phyloP scores from a whole-genome alignment of 2,113 vertebrate genomes.

The Corythornis madagascariensis region DNA sequence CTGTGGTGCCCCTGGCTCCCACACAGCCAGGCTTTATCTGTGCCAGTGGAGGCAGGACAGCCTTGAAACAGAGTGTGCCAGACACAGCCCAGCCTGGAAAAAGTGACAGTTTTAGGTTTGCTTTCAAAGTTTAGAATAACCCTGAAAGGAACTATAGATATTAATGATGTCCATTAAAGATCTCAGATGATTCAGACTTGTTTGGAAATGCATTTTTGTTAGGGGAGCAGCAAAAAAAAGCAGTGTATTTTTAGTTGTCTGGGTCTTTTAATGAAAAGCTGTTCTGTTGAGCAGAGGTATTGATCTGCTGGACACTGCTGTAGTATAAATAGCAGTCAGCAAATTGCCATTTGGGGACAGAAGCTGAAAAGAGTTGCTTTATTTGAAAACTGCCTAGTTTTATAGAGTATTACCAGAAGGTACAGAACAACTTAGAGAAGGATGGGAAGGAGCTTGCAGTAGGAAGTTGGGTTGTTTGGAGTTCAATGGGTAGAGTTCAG shows the following conservation, averaged over 20 bases:
- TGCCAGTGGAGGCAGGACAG: not conserved
- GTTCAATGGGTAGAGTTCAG: not conserved
- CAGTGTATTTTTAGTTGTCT: constrained; percentile 51
- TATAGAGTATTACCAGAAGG: not conserved
- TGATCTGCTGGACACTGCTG: not conserved
- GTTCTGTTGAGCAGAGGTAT: constrained; percentile 15
- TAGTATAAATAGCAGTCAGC: not conserved
- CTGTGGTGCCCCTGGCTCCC: constrained; percentile 4
- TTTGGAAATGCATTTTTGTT: not conserved
- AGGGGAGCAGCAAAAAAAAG: not conserved
- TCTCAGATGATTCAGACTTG: not conserved
- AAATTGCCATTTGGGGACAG: not conserved
- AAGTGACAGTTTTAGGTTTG: not conserved
- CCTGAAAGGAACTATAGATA: not conserved
- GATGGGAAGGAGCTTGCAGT: not conserved
- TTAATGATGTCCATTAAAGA: not conserved
- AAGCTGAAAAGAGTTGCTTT: not conserved
- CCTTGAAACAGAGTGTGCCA: not conserved
- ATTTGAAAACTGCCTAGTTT: not conserved
- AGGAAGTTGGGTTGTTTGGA: not conserved
- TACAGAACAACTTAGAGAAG: not conserved
- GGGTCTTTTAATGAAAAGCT: not conserved
- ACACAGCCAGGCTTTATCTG: constrained; percentile 8
- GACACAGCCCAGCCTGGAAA: not conserved
- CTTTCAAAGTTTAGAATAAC: constrained; percentile 5